These are phyloP conservation scores for Hofmannophila pseudospretella DNA, from an alignment of 2,888 invertebrate genomes.

Conservation along the genomic window DNA sequence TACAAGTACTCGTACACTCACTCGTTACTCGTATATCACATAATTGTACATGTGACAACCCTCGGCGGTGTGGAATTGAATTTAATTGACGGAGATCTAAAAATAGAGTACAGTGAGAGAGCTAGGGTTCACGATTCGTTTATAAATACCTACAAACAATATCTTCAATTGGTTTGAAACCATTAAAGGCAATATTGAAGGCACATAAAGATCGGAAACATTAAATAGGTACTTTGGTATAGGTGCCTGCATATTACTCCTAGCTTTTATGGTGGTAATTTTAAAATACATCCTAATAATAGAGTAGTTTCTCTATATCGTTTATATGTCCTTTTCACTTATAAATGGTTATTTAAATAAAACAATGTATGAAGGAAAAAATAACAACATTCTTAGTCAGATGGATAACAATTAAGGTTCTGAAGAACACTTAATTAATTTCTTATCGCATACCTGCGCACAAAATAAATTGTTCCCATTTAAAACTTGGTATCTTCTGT, in stretches of 20 bases:
- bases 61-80: constrained; percentile 55
- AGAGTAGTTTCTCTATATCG: no score
- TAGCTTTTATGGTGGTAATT: no score
- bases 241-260: no score
- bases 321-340: no score
- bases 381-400: no score
- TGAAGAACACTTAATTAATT: neutral
- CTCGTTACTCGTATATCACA: constrained; percentile 48
- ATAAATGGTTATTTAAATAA: no score
- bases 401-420: no score
- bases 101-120: constrained; percentile 22
- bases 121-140: constrained; percentile 1
- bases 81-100: constrained; percentile 65
- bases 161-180: neutral
- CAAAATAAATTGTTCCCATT: neutral
- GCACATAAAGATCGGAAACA: no score
- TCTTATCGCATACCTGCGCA: neutral
- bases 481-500: constrained; percentile 3
- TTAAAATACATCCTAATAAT: no score
- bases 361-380: no score
- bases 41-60: constrained; percentile 64
- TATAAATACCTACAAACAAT: neutral
- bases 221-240: no score
- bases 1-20: neutral
- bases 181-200: no score